Conservation (phyloP, 2,113 vertebrate species). For the Henicopernis longicauda region DNA sequence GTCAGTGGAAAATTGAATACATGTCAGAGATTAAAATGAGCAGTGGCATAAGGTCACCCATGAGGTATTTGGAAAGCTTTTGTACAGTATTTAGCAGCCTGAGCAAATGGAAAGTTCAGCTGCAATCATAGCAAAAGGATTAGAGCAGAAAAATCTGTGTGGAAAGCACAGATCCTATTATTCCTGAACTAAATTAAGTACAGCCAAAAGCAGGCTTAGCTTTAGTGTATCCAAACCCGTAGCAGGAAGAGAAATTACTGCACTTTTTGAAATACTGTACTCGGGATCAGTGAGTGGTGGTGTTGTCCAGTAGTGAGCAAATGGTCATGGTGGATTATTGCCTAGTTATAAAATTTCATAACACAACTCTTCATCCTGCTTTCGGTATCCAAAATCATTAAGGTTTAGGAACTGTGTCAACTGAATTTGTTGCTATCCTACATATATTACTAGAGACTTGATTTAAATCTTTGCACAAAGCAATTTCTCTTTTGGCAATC, state of each 20-base stretch:
- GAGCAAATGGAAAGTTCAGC: conserved; percentile 33
- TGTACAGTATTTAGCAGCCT: conserved; percentile 11
- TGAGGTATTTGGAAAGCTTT: conserved; percentile 42
- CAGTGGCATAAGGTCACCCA: conserved; percentile 26
- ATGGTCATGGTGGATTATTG: not conserved
- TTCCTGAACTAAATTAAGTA: conserved; percentile 37
- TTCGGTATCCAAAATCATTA: not conserved
- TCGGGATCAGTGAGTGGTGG: not conserved
- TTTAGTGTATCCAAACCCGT: not conserved
- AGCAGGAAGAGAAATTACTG: not conserved
- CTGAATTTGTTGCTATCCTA: not conserved
- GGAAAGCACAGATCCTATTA: conserved; percentile 43
- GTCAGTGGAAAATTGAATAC: conserved; percentile 36
- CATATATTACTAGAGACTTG: not conserved
- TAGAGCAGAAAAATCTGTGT: conserved; percentile 28
- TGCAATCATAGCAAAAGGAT: conserved; percentile 29
- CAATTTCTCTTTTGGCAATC: not conserved
- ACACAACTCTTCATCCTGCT: not conserved
- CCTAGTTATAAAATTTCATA: not conserved
- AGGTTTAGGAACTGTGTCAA: not conserved
- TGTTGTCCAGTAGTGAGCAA: not conserved
- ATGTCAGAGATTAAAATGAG: conserved; percentile 38
- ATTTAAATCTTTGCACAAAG: not conserved
- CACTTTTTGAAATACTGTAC: not conserved
- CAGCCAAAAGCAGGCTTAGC: not conserved